Percentiles rank a stretch among this genome's conserved stretches.
Conservation (phyloP, 2,888 invertebrate genomes). For the Baronia brevicornis region DNA sequence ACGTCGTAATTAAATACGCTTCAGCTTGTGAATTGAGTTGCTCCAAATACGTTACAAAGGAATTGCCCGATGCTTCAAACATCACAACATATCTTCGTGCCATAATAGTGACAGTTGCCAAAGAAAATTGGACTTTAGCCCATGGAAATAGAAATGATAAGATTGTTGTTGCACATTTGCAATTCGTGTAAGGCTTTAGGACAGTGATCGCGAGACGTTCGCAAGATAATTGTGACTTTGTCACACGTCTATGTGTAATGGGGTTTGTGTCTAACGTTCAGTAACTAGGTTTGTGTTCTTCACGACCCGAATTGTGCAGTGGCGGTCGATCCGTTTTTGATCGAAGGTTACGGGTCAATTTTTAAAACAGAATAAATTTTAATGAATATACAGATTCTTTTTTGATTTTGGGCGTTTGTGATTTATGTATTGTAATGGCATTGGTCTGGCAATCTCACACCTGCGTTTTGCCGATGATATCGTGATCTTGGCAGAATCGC, state of each 20-base stretch:
- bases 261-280: conserved; percentile 5
- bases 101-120: conserved; percentile 1
- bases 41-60: conserved; percentile 26
- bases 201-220: conserved; percentile 22
- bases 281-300: too few relatives aligned
- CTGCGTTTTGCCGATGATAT: too few relatives aligned
- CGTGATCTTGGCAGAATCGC: too few relatives aligned
- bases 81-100: conserved; percentile 16
- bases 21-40: conserved; percentile 13
- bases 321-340: too few relatives aligned
- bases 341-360: too few relatives aligned
- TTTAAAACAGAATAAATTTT: too few relatives aligned
- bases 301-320: too few relatives aligned
- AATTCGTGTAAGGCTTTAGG: conserved; percentile 9
- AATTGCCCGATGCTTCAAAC: conserved; percentile 22
- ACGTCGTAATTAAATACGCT: conserved; percentile 12
- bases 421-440: too few relatives aligned
- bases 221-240: conserved; percentile 23
- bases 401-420: too few relatives aligned
- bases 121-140: conserved; percentile 15
- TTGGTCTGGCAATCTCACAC: too few relatives aligned
- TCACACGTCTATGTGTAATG: conserved; percentile 16
- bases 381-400: too few relatives aligned
- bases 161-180: too few relatives aligned
- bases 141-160: conserved; percentile 6